A percentile compares a stretch with the other conserved stretches of the same genome.
These are phyloP conservation scores for Rhyacophila evoluta DNA, from an alignment of 2,888 invertebrate species.

Conservation along the genomic window DNA sequence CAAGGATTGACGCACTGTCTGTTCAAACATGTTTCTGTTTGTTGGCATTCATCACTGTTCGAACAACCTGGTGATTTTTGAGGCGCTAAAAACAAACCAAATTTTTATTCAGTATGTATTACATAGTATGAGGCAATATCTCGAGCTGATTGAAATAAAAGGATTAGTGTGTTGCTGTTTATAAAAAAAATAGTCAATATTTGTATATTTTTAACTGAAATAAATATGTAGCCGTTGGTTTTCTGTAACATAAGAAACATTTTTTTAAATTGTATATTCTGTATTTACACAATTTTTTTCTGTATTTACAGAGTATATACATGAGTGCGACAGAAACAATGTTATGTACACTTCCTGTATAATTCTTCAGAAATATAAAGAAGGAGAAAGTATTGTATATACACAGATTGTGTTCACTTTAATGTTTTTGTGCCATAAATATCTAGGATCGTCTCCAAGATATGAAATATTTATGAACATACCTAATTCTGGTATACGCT, in stretches of 20 bases:
- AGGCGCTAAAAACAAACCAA: constrained; percentile 57
- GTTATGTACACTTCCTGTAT: background rate
- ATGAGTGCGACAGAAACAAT: constrained; percentile 4
- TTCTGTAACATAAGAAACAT: constrained; percentile 31
- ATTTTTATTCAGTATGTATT: background rate
- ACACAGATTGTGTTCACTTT: background rate
- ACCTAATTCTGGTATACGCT: constrained; percentile 33
- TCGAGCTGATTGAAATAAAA: constrained; percentile 29
- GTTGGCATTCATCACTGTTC: constrained; percentile 78
- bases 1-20: constrained; percentile 85
- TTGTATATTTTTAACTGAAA: background rate
- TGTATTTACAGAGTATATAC: constrained; percentile 37
- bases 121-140: background rate
- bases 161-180: constrained; percentile 54
- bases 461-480: constrained; percentile 28
- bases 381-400: constrained; percentile 12
- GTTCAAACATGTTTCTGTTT: constrained; percentile 79
- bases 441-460: background rate
- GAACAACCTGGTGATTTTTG: constrained; percentile 74
- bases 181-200: background rate
- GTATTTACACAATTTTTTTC: constrained; percentile 1
- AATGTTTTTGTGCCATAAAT: background rate
- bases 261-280: background rate
- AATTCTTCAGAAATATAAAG: background rate
- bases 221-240: background rate